Evolutionary conservation across 2,888 invertebrate species (phyloP).

Genomic region (Thalpophila matura): DNA sequence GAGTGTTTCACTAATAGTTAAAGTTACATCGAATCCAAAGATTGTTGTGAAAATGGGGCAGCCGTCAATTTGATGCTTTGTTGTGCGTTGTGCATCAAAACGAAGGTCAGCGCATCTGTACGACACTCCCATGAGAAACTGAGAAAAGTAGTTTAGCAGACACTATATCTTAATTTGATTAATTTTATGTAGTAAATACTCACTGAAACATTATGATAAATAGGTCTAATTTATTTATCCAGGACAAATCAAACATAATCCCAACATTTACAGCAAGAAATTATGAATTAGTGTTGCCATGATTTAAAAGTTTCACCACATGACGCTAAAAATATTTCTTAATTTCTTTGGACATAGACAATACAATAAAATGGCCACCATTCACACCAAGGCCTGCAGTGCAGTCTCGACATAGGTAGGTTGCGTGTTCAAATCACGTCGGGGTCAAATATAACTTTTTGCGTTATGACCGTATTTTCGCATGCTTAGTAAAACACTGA

Average conservation of each 20-base stretch:
- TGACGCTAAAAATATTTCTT: conserved; percentile 70
- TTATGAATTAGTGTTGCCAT: conserved; percentile 81
- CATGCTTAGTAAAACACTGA: too few relatives aligned
- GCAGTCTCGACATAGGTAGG: too few relatives aligned
- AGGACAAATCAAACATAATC: conserved; percentile 88
- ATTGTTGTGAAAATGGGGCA: conserved; percentile 91
- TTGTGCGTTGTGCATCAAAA: conserved; percentile 91
- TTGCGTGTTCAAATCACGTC: conserved; percentile 99
- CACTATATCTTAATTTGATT: conserved; percentile 66
- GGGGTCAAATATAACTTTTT: conserved; percentile 92
- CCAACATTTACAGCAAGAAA: conserved; percentile 88
- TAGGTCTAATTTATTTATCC: conserved; percentile 80
- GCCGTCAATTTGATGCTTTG: conserved; percentile 92
- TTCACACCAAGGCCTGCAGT: too few relatives aligned
- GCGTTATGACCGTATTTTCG: rapidly evolving
- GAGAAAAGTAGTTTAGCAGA: conserved; percentile 66
- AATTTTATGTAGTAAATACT: conserved; percentile 80
- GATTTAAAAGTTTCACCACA: conserved; percentile 68
- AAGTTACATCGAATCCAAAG: conserved; percentile 78
- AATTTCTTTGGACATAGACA: conserved; percentile 41
- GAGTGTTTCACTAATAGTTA: conserved; percentile 70
- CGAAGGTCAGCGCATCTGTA: conserved; percentile 91
- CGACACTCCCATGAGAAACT: conserved; percentile 85
- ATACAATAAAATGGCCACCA: not conserved
- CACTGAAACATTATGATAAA: conserved; percentile 88